Evolutionary conservation across 2,797 vertebrate genomes (phyloP).

Genomic region (Lerista edwardsae): DNA sequence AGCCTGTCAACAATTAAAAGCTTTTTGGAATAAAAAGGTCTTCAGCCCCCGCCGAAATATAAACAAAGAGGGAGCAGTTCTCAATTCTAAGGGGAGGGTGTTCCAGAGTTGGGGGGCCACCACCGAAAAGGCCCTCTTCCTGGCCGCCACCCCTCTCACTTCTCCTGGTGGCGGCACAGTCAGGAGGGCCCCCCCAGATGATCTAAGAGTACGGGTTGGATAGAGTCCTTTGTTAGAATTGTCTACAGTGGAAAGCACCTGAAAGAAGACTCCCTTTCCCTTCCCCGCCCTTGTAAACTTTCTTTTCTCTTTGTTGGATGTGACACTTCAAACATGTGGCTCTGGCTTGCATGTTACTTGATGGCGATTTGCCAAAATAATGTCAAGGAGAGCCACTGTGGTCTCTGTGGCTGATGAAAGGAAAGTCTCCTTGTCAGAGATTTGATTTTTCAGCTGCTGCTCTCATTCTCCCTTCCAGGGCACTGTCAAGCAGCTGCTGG

Average conservation of each 20-base stretch:
- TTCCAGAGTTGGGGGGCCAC: too few relatives aligned
- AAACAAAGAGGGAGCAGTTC: too few relatives aligned
- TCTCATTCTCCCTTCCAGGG: slow-evolving; percentile 77
- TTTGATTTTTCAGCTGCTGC: not conserved
- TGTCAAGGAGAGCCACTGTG: not conserved
- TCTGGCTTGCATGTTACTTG: not conserved
- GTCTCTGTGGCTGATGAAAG: not conserved
- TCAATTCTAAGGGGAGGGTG: too few relatives aligned
- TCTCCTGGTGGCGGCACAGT: too few relatives aligned
- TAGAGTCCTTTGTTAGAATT: not conserved
- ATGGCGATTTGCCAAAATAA: not conserved
- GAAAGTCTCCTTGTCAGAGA: not conserved
- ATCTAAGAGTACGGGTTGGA: too few relatives aligned
- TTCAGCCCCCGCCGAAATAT: too few relatives aligned
- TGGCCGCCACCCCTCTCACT: too few relatives aligned
- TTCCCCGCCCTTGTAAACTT: slow-evolving; percentile 13
- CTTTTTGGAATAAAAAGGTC: too few relatives aligned
- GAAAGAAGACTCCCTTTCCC: too few relatives aligned
- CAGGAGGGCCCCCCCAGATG: too few relatives aligned
- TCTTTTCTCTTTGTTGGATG: not conserved
- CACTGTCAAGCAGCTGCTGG: slow-evolving; percentile 93
- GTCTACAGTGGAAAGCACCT: not conserved
- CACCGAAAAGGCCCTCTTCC: too few relatives aligned
- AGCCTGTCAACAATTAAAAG: too few relatives aligned
- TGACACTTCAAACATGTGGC: not conserved